Evolutionary conservation across 1,140 invertebrate species (phyloP).

Genomic region (Nephotettix cincticeps): DNA sequence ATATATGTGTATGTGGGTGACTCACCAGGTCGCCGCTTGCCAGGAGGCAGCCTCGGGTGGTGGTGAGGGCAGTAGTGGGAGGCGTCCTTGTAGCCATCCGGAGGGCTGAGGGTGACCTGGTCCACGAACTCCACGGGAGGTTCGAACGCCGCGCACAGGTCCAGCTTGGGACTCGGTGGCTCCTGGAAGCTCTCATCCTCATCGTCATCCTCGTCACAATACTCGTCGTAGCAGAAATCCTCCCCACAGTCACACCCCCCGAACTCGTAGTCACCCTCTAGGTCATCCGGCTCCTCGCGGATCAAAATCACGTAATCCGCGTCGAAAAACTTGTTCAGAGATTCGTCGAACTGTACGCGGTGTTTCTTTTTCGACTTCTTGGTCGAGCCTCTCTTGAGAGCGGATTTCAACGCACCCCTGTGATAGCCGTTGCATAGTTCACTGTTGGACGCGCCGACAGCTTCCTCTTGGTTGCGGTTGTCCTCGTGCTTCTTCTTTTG

Average conservation of each 20-base stretch:
- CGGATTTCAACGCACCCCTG: slow-evolving; percentile 51
- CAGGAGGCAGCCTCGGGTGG: slow-evolving; percentile 14
- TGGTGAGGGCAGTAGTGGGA: slow-evolving; percentile 33
- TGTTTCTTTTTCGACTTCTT: slow-evolving; percentile 57
- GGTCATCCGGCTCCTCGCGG: slow-evolving; percentile 77
- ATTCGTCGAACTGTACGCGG: slow-evolving; percentile 82
- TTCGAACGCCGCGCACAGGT: slow-evolving; percentile 43
- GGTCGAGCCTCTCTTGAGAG: slow-evolving; percentile 54
- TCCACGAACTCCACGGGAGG: slow-evolving; percentile 65
- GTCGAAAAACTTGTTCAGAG: slow-evolving; percentile 82
- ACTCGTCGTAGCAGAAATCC: slow-evolving; percentile 38
- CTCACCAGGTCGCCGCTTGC: slow-evolving; percentile 19
- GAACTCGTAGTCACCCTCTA: slow-evolving; percentile 61
- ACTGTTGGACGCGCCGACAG: background rate
- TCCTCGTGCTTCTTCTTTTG: slow-evolving; percentile 35
- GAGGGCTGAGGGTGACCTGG: slow-evolving; percentile 79
- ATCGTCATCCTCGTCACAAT: slow-evolving; percentile 35
- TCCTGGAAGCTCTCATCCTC: slow-evolving; percentile 49
- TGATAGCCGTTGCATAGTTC: slow-evolving; percentile 23
- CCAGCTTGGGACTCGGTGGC: background rate
- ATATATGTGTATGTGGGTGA: too few species aligned
- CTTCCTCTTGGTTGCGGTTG: background rate
- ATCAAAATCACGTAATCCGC: slow-evolving; percentile 86
- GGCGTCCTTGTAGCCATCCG: slow-evolving; percentile 80
- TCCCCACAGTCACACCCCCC: slow-evolving; percentile 35